Base-by-base conservation (phyloP, 2,888 invertebrate genomes). In the Ormyrus pomaceus region DNA sequence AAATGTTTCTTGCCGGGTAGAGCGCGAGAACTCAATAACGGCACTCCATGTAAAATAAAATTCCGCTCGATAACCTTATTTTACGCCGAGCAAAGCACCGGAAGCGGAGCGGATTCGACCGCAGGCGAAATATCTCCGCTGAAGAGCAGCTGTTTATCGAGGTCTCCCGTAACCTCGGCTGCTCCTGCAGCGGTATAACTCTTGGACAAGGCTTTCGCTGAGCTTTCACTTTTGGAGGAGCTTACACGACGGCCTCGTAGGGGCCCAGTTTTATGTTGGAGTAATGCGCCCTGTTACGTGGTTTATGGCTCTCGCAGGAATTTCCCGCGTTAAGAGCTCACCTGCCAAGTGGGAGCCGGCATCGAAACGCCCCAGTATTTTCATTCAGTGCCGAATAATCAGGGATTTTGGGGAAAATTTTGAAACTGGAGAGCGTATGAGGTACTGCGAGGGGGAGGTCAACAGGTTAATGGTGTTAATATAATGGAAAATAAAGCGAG, bases 211-310 rank as follows among this genome's bases (percentile, higher is more conserved):
- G 81, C 80, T 83, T 84, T 82, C 71, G 86, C 86, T 85, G 85
- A 86, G 85, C 83, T 86, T 86, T 86, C 84, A 83, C 84, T 86
- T 84, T 84, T 83, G 48, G 11, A 68, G 50, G 48, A 77, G 72
- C 72, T 76, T 76, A 76, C 68, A 68, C 50, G 59, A 76, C 68
- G n/a, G 48, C 45, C 11, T 58, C 45, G n/a, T 55, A 19, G 19
- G 8, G 2, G 55, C 46, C 46, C 34, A 56, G 62, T 69, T 77
- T 77, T 77, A 77, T 62, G 69, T 61, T 56, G 55, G 19, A 50
- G 19, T 55, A 69, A 69, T 64, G 11, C 82, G 82, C 70, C 81
- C 82, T 72, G 59, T 83, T 83, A 86, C 82, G 83, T 80, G 74
- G 79, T 86, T 84, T 85, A 85, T 84, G 78, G 73, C 68, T 19